These are phyloP conservation scores for Papilio polyxenes DNA, from an alignment of 1,140 invertebrate species.

Conservation along the genomic window DNA sequence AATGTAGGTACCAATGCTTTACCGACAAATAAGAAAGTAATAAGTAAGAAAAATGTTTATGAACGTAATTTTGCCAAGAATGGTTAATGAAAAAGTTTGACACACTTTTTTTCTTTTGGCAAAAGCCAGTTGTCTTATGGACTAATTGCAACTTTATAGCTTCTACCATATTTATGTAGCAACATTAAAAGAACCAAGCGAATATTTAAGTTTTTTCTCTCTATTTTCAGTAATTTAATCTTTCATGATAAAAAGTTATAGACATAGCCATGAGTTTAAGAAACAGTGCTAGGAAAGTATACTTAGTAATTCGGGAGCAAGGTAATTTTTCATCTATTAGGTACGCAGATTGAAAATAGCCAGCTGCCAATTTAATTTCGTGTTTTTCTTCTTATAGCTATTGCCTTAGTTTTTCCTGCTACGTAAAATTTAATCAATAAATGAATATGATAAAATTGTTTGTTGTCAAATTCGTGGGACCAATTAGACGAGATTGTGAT, in stretches of 20 bases:
- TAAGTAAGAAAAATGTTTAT: constrained; percentile 23
- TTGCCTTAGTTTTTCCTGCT: background rate
- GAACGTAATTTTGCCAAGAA: background rate
- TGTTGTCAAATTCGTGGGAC: constrained; percentile 1
- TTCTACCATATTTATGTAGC: background rate
- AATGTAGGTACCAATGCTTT: background rate
- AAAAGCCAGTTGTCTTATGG: background rate
- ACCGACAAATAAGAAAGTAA: constrained; percentile 17
- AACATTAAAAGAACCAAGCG: too few relatives aligned
- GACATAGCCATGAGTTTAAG: background rate
- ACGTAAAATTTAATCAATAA: background rate
- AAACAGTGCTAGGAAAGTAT: background rate
- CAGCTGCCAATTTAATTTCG: background rate
- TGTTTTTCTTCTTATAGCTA: background rate
- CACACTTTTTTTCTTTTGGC: background rate
- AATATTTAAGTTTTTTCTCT: background rate
- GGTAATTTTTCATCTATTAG: background rate
- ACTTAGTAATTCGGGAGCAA: background rate
- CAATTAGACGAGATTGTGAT: constrained; percentile 1
- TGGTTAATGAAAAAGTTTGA: constrained; percentile 14
- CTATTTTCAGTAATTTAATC: background rate
- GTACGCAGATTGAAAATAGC: background rate
- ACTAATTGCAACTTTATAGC: background rate
- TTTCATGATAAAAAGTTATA: background rate
- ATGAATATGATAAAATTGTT: background rate